A percentile compares a stretch with the other conserved stretches of the same genome.
These are phyloP conservation scores for Mionectes macconnelli DNA, from an alignment of 2,113 vertebrate species.

Conservation along the genomic window DNA sequence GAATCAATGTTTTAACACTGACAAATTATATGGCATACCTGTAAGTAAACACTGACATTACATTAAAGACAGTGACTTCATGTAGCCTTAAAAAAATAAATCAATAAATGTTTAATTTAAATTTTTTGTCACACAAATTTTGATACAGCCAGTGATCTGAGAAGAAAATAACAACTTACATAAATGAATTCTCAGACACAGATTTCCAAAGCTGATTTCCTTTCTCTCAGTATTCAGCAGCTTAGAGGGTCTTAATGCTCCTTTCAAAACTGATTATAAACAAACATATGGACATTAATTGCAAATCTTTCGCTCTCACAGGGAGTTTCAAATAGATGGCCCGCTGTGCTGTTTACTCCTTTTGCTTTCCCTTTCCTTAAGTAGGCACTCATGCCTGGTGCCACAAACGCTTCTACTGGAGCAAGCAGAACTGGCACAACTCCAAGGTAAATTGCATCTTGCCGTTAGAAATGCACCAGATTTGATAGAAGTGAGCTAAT, in stretches of 20 bases:
- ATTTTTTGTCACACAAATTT: not conserved
- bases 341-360: not conserved
- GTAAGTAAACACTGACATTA: not conserved
- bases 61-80: not conserved
- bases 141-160: not conserved
- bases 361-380: slow-evolving; percentile 11
- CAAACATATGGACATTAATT: slow-evolving; percentile 24
- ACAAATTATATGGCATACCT: not conserved
- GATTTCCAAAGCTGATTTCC: not conserved
- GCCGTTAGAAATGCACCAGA: not conserved
- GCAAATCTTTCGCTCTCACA: slow-evolving; percentile 10
- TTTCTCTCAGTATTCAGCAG: not conserved
- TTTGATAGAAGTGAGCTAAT: not conserved
- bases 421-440: not conserved
- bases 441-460: not conserved
- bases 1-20: not conserved
- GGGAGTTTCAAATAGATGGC: slow-evolving; percentile 1
- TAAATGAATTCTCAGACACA: not conserved
- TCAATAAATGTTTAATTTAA: not conserved
- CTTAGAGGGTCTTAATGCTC: slow-evolving; percentile 29
- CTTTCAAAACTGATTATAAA: slow-evolving; percentile 41
- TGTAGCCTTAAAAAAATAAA: not conserved
- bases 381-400: not conserved
- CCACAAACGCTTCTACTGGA: not conserved
- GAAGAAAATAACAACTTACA: not conserved